phyloP scores from a whole-genome alignment of 2,888 invertebrate species.

The Cylindroiulus punctatus region DNA sequence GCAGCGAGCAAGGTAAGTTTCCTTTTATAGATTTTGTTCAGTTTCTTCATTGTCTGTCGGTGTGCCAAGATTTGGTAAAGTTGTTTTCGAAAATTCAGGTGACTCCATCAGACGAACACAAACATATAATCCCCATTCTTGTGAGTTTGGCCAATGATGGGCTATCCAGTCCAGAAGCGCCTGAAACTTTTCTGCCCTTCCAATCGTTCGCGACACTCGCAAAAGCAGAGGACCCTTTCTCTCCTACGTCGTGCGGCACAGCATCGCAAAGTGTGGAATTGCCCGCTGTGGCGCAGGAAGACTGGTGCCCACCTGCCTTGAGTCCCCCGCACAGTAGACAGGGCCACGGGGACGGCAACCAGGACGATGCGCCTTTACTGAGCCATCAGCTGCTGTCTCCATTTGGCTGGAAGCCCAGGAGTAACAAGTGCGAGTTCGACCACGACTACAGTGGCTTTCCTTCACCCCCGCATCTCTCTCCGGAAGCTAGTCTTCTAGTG shows the following conservation, averaged over 20 bases:
- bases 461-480: constrained; percentile 29
- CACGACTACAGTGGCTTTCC: constrained; percentile 34
- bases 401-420: neutral
- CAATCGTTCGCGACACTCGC: neutral
- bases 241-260: neutral
- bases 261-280: neutral
- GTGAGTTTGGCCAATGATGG: neutral
- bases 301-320: neutral
- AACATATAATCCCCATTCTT: neutral
- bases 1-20: neutral
- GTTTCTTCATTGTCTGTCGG: too few species aligned
- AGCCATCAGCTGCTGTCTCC: neutral
- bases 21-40: neutral
- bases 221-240: neutral
- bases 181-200: neutral
- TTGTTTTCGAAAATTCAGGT: neutral
- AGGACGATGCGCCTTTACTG: neutral
- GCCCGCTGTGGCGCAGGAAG: neutral
- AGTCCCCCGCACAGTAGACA: neutral
- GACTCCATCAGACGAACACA: neutral
- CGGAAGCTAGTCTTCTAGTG: neutral
- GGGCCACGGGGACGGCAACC: neutral
- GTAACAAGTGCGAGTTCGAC: neutral
- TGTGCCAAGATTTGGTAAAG: neutral
- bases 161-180: neutral